Base-by-base conservation (phyloP, 2,888 invertebrate genomes). In the Dyspetes luteomarginatus region DNA sequence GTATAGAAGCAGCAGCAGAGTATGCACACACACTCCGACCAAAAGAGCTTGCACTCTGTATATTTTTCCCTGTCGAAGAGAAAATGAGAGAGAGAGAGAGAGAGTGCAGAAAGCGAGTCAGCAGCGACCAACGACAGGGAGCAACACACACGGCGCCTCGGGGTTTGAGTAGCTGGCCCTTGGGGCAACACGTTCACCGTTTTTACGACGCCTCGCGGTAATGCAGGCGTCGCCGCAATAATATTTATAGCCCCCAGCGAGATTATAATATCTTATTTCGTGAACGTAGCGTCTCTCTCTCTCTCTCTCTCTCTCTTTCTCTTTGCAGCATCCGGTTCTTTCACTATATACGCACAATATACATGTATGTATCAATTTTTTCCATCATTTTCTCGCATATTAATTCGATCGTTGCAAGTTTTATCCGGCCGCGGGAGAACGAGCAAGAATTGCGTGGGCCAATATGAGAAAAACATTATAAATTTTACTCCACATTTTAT, bases 231-330 rank as follows among this genome's bases (percentile, higher is more conserved):
- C 88, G 85, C 89, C 86, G 88, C 86, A 85, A 86, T 85, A 85
- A 89, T 90, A 90, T 90, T 90, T 89, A 89, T 85, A 86, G 78
- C 83, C 85, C 75, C 78, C 84, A 85, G 86, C 86, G 86, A 89
- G 90, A 90, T 90, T 90, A 90, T 89, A 88, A 89, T 90, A 89
- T 90, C 89, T 90, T 89, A 88, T 89, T 89, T 85, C 87, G 88
- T 85, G 86, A 84, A 78, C 67, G 62, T 78, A 84, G 84, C 85
- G 80, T 72, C 78, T 74, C 56, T 68, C 72, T 48, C 26, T 62
- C 26, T 30, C 60, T 36, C 2, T 36, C 36, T 36, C 36, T 36
- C 36, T 36, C 36, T 36, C 36, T 36, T 36, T 36, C 12, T 36
- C 36, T 36, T 22, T 82, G 79, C 83, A 80, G 85, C 86, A 88